phyloP scores from a whole-genome alignment of 2,113 vertebrate species.

The Stigmatopora argus region DNA sequence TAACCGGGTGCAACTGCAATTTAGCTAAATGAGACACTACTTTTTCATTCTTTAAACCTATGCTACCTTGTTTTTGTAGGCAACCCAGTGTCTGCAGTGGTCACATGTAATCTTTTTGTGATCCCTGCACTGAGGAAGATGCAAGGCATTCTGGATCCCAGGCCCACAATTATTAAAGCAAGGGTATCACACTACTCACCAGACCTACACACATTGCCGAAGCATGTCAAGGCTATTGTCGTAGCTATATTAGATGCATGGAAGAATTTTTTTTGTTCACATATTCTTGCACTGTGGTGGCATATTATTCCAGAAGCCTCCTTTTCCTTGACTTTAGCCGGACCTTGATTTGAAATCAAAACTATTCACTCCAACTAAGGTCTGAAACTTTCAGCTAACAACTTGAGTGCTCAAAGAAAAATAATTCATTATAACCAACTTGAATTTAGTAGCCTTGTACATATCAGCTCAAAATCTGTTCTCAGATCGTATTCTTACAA shows the following conservation, averaged over 20 bases:
- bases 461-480: too few species aligned
- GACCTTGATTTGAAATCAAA: background rate
- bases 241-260: background rate
- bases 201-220: background rate
- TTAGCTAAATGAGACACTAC: background rate
- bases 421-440: background rate
- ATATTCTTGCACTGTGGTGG: too few species aligned
- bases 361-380: background rate
- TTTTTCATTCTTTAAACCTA: constrained; percentile 3
- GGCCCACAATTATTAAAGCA: constrained; percentile 98
- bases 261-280: background rate
- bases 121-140: constrained; percentile 98
- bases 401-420: too few species aligned
- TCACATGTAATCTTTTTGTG: constrained; percentile 98
- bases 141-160: constrained; percentile 96
- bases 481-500: too few species aligned
- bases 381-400: too few species aligned
- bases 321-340: too few species aligned
- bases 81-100: constrained; percentile 97
- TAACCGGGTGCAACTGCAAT: background rate
- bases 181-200: constrained; percentile 72
- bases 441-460: background rate
- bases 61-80: constrained; percentile 64
- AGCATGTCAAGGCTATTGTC: background rate
- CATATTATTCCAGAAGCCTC: too few species aligned